Evolutionary conservation across 1,140 invertebrate genomes (phyloP).

Genomic region (Zaprionus lachaisei): DNA sequence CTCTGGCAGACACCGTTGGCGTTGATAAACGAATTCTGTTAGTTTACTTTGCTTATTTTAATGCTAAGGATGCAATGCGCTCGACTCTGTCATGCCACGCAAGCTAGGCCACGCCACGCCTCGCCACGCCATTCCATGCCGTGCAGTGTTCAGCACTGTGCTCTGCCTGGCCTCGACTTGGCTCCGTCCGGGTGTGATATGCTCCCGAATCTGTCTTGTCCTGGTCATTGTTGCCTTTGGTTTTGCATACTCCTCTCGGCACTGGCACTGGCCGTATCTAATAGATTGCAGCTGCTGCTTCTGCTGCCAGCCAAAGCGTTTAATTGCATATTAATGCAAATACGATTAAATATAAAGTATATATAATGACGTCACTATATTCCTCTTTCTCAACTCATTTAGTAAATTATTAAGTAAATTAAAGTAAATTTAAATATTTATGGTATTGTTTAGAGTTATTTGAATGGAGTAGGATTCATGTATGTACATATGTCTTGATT

Average conservation of each 20-base stretch:
- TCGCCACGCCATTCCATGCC: too few relatives aligned
- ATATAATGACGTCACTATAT: slow-evolving; percentile 4
- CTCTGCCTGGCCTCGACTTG: background rate
- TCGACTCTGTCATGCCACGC: slow-evolving; percentile 16
- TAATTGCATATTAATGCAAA: slow-evolving; percentile 12
- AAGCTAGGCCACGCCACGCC: background rate
- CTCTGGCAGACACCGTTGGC: slow-evolving; percentile 72
- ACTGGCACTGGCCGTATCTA: slow-evolving; percentile 50
- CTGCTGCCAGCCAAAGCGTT: slow-evolving; percentile 15
- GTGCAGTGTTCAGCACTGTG: background rate
- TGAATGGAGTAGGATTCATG: too few relatives aligned
- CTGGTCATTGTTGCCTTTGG: slow-evolving; percentile 70
- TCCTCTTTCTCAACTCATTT: background rate
- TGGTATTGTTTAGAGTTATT: background rate
- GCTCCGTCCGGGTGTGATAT: slow-evolving; percentile 11
- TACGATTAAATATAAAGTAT: slow-evolving; percentile 1
- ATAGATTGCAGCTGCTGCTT: slow-evolving; percentile 77
- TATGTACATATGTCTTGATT: too few relatives aligned
- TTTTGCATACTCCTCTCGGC: slow-evolving; percentile 65
- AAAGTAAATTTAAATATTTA: background rate
- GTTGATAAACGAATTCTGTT: slow-evolving; percentile 83
- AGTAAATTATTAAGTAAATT: background rate
- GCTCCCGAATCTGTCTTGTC: slow-evolving; percentile 24
- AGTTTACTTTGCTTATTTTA: slow-evolving; percentile 82
- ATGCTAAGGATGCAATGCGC: slow-evolving; percentile 46